Evolutionary conservation across 2,888 invertebrate genomes (phyloP), one percentile per base, ranked within the genome.

Genomic region (Drosophila birchii): DNA sequence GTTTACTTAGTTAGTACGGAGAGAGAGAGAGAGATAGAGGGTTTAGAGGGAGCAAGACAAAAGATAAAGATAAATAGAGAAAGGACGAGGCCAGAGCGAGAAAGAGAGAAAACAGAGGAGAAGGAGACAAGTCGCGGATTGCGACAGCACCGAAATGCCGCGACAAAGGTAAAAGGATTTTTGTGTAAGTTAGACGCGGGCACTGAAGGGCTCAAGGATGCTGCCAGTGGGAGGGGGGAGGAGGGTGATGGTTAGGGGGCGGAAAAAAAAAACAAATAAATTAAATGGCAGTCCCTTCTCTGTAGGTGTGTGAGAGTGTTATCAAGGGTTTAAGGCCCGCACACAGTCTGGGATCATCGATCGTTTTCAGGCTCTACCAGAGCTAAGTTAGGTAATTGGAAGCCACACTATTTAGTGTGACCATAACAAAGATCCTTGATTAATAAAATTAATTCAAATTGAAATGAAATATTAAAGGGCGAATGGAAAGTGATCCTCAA

Each of bases 121-220:
- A 26, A 45, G n/a, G 11, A 47, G 23, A 51, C 34, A 56, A 60
- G 53, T 63, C 62, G 71, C 74, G 49, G 66, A 47, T 63, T 57
- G 59, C 51, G 71, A 68, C 68, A 68, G 51, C 55, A 23, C 57
- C 53, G 45, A 64, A 70, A 59, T 66, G 57, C 70, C 63, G 49
- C 57, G 57, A 70, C 75, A 75, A 69, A 76, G 79, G 80, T 82
- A 81, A 82, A 81, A 83, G 83, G 86, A 90, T 89, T 82, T 82
- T 77, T 84, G 75, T 76, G 79, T 89, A 84, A 82, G 77, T 86
- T 85, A 78, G 82, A 82, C 71, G 57, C 43, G 41, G 36, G 39
- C 51, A n/a, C 34, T 32, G 49, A 56, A 20, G 36, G 29, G 36
- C 32, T 32, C 9, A 16, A 45, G 63, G 11, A 29, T 26, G n/a